phyloP scores from a whole-genome alignment of 1,140 invertebrate genomes.

The Sarcophaga peregrina region DNA sequence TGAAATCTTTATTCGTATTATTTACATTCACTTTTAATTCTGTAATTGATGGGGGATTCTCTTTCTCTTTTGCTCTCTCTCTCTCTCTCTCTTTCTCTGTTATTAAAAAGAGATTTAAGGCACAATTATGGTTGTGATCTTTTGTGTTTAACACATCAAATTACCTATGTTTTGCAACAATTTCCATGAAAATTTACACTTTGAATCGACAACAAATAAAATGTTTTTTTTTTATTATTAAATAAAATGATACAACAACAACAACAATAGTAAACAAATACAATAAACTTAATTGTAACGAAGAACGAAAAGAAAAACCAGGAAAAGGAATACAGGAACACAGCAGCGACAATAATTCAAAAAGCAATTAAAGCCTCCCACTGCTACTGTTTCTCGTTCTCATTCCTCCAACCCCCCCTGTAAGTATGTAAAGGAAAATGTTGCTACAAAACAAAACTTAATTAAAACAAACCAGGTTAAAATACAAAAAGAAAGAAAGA shows the following conservation, averaged over 20 bases:
- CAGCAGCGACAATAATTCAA: conserved; percentile 28
- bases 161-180: conserved; percentile 23
- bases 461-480: no score
- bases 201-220: conserved; percentile 29
- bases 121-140: background rate
- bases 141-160: conserved; percentile 14
- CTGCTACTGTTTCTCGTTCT: no score
- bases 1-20: no score
- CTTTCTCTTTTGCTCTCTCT: no score
- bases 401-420: no score
- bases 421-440: no score
- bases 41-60: no score
- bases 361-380: conserved; percentile 27
- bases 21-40: no score
- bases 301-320: no score
- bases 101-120: conserved; percentile 4
- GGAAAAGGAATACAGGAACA: no score
- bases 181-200: conserved; percentile 28
- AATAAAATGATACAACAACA: conserved; percentile 17
- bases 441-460: no score
- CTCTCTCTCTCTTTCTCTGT: background rate
- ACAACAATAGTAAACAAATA: background rate
- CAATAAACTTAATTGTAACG: background rate
- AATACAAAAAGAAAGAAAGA: no score
- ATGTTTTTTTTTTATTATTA: conserved; percentile 25